Base-by-base conservation (phyloP, 1,140 invertebrate species). In the Atopsyche davidsoni region DNA sequence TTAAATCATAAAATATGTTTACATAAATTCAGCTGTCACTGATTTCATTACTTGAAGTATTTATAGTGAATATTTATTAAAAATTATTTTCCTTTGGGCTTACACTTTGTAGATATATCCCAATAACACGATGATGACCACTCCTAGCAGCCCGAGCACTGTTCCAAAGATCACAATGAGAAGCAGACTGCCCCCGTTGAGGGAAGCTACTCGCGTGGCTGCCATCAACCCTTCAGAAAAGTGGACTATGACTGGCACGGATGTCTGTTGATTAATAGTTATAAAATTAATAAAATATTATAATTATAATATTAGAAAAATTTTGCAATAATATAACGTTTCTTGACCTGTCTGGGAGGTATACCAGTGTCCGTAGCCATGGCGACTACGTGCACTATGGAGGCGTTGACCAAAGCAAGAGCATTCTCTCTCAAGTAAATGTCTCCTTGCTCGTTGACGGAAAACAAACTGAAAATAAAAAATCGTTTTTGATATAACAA, bases 341-440 rank as follows among this genome's bases (percentile, higher is more conserved):
- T 1, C 6, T 40, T 24, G 23, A 79, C 75, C 68, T 78, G 81
- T 71, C 83, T 71, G 0, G 87, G 82, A 28, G 87, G 87, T 22
- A 75, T 72, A 24, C 87, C 87, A 24, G 81, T 83, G 65, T 93
- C 91, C 1, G 80, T 82, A 13, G 89, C 91, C 44, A 87, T 81
- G 31, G 83, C 86, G 13, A 89, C 80, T 25, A 90, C 71, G 68
- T 81, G 83, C 59, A 79, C 79, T 43, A 75, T 80, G 50, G 72
- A 80, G 55, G 68, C 65, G 67, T 78, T 83, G 16, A 75, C 67
- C 11, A 64, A 56, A 14, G 57, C 25, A 57, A 70, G 62, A 55
- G 64, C 61, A 60, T 62, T 61, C 46, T 62, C 23, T 54, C 72
- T 67, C 36, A 79, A 55, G 43, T 74, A 75, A 48, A 81, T 57